Conservation (phyloP, 2,797 vertebrate species). For the Miichthys miiuy region DNA sequence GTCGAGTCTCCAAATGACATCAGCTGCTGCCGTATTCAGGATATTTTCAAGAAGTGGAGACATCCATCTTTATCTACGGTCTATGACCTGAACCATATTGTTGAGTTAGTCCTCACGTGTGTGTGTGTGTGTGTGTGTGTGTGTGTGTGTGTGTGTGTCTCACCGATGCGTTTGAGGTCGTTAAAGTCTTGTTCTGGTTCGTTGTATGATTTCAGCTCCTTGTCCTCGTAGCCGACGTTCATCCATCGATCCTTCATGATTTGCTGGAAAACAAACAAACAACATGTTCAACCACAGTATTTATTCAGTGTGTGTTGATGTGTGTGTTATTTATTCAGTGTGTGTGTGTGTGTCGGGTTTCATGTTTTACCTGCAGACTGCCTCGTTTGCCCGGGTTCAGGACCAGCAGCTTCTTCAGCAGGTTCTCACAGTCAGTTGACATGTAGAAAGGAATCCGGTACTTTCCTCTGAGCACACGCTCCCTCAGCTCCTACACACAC, state of each 20-base stretch:
- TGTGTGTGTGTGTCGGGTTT: no score
- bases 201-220: constrained; percentile 90
- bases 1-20: no score
- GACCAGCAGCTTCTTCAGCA: constrained; percentile 93
- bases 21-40: no score
- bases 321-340: no score
- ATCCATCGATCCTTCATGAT: constrained; percentile 97
- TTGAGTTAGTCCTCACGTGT: background rate
- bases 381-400: constrained; percentile 93
- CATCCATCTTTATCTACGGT: no score
- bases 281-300: background rate
- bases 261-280: constrained; percentile 84
- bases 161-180: constrained; percentile 77
- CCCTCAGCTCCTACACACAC: constrained; percentile 88
- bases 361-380: constrained; percentile 89
- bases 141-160: constrained; percentile 1
- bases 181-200: constrained; percentile 91
- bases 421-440: constrained; percentile 97
- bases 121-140: background rate
- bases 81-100: no score
- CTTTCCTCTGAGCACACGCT: constrained; percentile 92
- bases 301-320: no score
- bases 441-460: constrained; percentile 96
- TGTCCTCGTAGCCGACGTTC: constrained; percentile 91
- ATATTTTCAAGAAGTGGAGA: no score